Evolutionary conservation across 2,888 invertebrate genomes (phyloP).

Genomic region (Apomyelois bistriatella): DNA sequence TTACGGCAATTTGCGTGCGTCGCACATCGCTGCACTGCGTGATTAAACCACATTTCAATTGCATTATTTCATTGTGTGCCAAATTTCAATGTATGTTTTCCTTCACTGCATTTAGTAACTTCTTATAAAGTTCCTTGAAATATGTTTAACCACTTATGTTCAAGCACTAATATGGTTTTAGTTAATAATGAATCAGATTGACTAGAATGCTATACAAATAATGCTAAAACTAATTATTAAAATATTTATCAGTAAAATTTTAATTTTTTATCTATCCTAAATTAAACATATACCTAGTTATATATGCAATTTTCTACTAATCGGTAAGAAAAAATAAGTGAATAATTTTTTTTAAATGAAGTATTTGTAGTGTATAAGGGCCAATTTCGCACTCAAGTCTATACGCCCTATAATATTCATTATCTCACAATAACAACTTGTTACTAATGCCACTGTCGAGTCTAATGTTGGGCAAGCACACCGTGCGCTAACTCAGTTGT

Average conservation of each 20-base stretch:
- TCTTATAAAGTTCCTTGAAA: not conserved
- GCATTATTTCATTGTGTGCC: constrained; percentile 17
- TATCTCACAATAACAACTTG: constrained; percentile 11
- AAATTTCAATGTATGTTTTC: constrained; percentile 12
- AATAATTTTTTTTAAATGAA: too few species aligned
- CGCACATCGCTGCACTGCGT: constrained; percentile 40
- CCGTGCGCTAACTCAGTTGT: constrained; percentile 74
- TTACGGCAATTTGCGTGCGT: constrained; percentile 43
- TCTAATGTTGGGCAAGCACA: constrained; percentile 42
- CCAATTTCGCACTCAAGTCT: too few species aligned
- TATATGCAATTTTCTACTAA: too few species aligned
- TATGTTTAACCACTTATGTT: not conserved
- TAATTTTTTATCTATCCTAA: too few species aligned
- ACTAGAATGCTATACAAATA: too few species aligned
- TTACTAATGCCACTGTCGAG: constrained; percentile 57
- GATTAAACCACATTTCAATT: constrained; percentile 27
- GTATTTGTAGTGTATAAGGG: too few species aligned
- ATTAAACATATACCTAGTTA: too few species aligned
- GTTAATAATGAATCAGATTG: too few species aligned
- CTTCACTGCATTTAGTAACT: not conserved
- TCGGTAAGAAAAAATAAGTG: too few species aligned
- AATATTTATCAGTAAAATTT: too few species aligned
- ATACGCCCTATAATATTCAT: too few species aligned
- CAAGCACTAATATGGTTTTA: not conserved
- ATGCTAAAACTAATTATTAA: too few species aligned